Base-by-base conservation (phyloP, 1,140 invertebrate species). In the Cecropterus lyciades region DNA sequence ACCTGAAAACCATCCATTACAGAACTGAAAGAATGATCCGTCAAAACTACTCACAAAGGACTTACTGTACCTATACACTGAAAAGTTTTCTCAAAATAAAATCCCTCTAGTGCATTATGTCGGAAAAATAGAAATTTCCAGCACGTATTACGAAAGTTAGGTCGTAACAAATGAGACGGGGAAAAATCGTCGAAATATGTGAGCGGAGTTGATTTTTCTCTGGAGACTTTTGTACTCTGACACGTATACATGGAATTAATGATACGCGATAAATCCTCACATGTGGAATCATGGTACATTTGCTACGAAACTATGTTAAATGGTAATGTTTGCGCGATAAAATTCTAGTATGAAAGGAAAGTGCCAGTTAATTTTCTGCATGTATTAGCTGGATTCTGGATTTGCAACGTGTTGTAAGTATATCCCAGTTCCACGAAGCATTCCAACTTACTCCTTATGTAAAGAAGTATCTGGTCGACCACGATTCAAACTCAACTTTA, bases 151-250 rank as follows among this genome's bases (percentile, higher is more conserved):
- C 60, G 65, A 73, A 82, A 79, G 74, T 84, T 76, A 69, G 78
- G 75, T 76, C 69, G 78, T 81, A 83, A 86, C 78, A 86, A 87
- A 86, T 87, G 79, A 81, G 79, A 85, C 75, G 70, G 72, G 70
- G 85, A 89, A 82, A 87, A 85, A 89, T 87, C 75, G 79, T 56
- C 65, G 62, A 73, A 85, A 85, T 84, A 89, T 87, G 84, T 87
- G 85, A 84, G 76, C 53, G 43, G 74, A 78, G 78, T 86, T 80
- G 81, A 89, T 87, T 87, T 79, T 82, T 73, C 84, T 72, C 70
- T n/a, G 51, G 80, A 71, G 76, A 63, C 70, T 75, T 65, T 65
- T 73, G 68, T 71, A 77, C 69, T 74, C 67, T 76, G 73, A 77
- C 72, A 72, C 69, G 70, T 75, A 75, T 71, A 65, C 42, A 20